These are phyloP conservation scores for Bos javanicus DNA, from an alignment of 2,113 vertebrate genomes.

Conservation along the genomic window DNA sequence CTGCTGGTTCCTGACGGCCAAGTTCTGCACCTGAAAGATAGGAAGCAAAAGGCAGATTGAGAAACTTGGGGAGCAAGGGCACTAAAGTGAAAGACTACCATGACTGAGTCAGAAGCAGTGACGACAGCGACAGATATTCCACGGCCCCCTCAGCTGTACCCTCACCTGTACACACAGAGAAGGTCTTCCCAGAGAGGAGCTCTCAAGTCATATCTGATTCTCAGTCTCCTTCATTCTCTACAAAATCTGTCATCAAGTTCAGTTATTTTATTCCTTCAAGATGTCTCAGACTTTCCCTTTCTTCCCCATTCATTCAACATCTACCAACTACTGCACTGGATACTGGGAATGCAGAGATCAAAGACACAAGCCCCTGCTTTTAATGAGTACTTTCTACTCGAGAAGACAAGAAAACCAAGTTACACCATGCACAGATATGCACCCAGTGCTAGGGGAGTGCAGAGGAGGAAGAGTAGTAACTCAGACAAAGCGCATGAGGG, in stretches of 20 bases:
- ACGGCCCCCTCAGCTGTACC: not conserved
- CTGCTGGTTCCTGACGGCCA: constrained; percentile 86
- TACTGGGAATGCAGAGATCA: not conserved
- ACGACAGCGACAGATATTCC: not conserved
- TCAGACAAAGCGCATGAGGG: not conserved
- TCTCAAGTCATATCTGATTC: not conserved
- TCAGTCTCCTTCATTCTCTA: not conserved
- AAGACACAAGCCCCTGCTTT: not conserved
- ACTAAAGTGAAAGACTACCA: not conserved
- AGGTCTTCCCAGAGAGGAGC: not conserved
- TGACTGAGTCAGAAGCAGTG: not conserved
- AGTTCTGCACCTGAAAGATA: constrained; percentile 84
- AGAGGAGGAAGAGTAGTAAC: not conserved
- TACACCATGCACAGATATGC: not conserved
- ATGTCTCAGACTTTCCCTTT: not conserved
- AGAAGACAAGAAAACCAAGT: not conserved
- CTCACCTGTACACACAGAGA: not conserved
- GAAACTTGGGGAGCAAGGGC: not conserved
- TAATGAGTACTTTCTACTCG: not conserved
- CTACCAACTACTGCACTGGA: not conserved
- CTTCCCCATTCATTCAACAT: not conserved
- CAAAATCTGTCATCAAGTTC: not conserved
- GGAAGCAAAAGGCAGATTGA: not conserved
- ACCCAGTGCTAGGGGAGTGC: not conserved
- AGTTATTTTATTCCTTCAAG: constrained; percentile 1